A percentile compares a stretch with the other conserved stretches of the same genome.
phyloP scores from a whole-genome alignment of 2,113 vertebrate species.

The Rallus limicola region DNA sequence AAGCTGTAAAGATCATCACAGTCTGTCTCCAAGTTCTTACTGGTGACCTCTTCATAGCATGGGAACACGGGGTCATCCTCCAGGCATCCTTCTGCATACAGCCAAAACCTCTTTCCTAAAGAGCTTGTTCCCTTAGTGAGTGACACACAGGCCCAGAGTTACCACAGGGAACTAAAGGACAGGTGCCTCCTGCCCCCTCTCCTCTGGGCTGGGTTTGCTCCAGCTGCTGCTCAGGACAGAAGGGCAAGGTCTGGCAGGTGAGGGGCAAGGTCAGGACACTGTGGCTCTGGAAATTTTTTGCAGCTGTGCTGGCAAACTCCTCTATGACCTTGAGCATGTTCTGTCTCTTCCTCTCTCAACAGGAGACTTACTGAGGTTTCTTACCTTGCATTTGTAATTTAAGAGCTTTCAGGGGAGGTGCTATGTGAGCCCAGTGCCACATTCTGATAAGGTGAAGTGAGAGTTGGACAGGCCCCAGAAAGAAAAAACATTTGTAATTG shows the following conservation, averaged over 20 bases:
- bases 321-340: not conserved
- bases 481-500: not conserved
- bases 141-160: accelerated
- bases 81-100: not conserved
- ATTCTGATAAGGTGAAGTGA: not conserved
- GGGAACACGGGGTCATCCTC: not conserved
- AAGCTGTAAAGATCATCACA: not conserved
- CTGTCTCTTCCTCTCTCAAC: not conserved
- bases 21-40: not conserved
- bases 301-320: not conserved
- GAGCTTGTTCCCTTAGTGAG: not conserved
- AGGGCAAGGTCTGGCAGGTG: not conserved
- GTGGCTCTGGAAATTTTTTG: not conserved
- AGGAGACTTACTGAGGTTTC: not conserved
- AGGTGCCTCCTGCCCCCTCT: not conserved
- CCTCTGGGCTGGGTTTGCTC: not conserved
- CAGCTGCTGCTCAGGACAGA: not conserved
- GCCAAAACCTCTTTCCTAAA: not conserved
- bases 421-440: not conserved
- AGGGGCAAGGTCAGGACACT: not conserved
- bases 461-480: not conserved
- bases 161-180: not conserved
- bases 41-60: not conserved
- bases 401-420: not conserved
- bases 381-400: not conserved